phyloP scores from a whole-genome alignment of 2,113 vertebrate species.

The Hylia prasina region DNA sequence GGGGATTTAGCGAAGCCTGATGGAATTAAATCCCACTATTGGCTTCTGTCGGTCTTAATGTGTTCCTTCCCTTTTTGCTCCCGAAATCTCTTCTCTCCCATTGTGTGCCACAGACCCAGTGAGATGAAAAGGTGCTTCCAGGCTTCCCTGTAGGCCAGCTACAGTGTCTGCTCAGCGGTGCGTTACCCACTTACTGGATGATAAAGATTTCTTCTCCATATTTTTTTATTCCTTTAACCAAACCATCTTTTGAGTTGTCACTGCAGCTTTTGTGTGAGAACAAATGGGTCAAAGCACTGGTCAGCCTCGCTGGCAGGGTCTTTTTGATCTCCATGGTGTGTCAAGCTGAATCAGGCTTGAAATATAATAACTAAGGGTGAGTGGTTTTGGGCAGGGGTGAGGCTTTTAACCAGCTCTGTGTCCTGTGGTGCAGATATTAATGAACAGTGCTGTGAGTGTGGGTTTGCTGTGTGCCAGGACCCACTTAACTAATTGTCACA shows the following conservation, averaged over 20 bases:
- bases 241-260: slow-evolving; percentile 42
- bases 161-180: slow-evolving; percentile 40
- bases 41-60: neutral
- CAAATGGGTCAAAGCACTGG: slow-evolving; percentile 30
- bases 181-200: slow-evolving; percentile 14
- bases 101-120: slow-evolving; percentile 25
- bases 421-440: slow-evolving; percentile 36
- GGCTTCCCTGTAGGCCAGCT: slow-evolving; percentile 32
- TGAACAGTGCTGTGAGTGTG: neutral
- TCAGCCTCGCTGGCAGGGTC: slow-evolving; percentile 7
- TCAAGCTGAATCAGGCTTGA: slow-evolving; percentile 51
- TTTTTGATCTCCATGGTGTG: slow-evolving; percentile 46
- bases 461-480: neutral
- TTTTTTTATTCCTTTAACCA: slow-evolving; percentile 56
- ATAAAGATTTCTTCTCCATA: slow-evolving; percentile 43
- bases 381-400: slow-evolving; percentile 15
- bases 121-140: slow-evolving; percentile 57
- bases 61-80: slow-evolving; percentile 43
- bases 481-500: slow-evolving; percentile 34
- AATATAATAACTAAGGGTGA: slow-evolving; percentile 20
- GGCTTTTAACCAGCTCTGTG: slow-evolving; percentile 13
- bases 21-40: neutral
- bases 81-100: neutral
- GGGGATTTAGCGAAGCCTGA: neutral
- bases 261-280: slow-evolving; percentile 13